phyloP scores from a whole-genome alignment of 2,888 invertebrate species.

The Drosophila ustulata region DNA sequence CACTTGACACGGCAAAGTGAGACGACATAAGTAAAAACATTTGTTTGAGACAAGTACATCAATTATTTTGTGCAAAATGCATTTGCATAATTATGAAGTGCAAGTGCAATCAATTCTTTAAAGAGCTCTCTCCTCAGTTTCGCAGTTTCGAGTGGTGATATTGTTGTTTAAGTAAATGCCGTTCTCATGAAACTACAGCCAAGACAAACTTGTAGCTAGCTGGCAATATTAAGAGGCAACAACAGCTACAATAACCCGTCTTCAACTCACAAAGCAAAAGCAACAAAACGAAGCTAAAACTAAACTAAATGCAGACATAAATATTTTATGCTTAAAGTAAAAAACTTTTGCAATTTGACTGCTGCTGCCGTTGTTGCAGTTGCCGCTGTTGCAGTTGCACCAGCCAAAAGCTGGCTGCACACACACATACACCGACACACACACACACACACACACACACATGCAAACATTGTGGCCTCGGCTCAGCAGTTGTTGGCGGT shows the following conservation, averaged over 20 bases:
- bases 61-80: conserved; percentile 10
- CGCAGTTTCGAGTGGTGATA: conserved; percentile 1
- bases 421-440: conserved; percentile 39
- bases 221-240: conserved; percentile 37
- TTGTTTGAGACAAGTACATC: background rate
- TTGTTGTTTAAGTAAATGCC: conserved; percentile 59
- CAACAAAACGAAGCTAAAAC: conserved; percentile 68
- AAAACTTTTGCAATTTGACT: conserved; percentile 79
- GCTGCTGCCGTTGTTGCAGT: conserved; percentile 53
- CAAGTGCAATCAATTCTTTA: conserved; percentile 13
- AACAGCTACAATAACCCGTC: conserved; percentile 33
- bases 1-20: background rate
- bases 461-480: conserved; percentile 54
- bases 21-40: background rate
- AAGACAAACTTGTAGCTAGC: conserved; percentile 63
- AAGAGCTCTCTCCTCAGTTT: conserved; percentile 26
- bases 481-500: conserved; percentile 56
- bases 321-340: conserved; percentile 79
- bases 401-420: conserved; percentile 60
- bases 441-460: conserved; percentile 26
- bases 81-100: conserved; percentile 8
- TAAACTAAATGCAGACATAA: conserved; percentile 78
- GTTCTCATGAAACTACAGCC: conserved; percentile 66
- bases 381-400: conserved; percentile 60
- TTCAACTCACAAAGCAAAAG: conserved; percentile 47